These are phyloP conservation scores for Acanthosepion esculentum DNA, from an alignment of 2,888 invertebrate genomes.

Conservation along the genomic window DNA sequence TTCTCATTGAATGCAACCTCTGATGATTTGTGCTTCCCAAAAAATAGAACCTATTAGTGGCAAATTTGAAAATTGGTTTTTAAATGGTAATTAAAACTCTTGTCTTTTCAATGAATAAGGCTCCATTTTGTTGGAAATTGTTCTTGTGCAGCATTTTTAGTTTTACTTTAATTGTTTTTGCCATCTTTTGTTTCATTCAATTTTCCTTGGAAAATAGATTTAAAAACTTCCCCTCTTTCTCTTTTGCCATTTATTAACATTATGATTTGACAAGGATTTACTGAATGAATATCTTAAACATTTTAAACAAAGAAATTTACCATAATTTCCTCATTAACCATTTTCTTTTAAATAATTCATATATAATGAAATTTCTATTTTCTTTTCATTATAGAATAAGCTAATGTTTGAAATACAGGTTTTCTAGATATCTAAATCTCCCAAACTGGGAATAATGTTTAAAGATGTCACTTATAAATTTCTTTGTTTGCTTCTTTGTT, in stretches of 20 bases:
- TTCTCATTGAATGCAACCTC: background rate
- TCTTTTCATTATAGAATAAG: no score
- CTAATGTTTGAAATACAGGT: no score
- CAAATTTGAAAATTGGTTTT: constrained; percentile 3
- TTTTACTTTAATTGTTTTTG: background rate
- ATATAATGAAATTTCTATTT: background rate
- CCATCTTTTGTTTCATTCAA: background rate
- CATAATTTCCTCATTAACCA: background rate
- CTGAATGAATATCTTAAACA: background rate
- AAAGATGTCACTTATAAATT: no score
- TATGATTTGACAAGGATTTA: background rate
- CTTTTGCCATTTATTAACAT: no score
- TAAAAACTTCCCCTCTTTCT: no score
- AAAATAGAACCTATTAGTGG: background rate
- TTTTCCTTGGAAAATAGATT: background rate
- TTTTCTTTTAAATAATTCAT: background rate
- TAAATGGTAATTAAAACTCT: constrained; percentile 33
- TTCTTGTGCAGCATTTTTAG: background rate
- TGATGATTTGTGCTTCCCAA: background rate
- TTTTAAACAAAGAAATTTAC: background rate
- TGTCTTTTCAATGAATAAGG: background rate
- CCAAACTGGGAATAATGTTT: no score
- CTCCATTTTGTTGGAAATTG: background rate
- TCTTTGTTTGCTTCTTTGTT: no score
- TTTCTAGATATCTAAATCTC: no score